A percentile compares a stretch with the other conserved stretches of the same genome.
Conservation (phyloP, 1,140 invertebrate genomes). For the Mya arenaria region DNA sequence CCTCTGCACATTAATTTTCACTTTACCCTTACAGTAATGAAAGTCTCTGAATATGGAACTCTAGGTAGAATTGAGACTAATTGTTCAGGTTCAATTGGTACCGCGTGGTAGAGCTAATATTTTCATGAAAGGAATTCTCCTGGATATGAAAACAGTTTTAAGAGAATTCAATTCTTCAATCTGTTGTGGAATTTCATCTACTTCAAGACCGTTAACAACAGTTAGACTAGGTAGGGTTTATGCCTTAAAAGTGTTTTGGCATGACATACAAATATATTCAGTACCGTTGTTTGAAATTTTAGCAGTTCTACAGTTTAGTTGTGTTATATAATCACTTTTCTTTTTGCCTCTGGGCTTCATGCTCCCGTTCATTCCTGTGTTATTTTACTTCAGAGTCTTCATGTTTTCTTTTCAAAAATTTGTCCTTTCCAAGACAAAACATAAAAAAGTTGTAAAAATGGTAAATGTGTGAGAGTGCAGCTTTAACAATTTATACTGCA, state of each 20-base stretch:
- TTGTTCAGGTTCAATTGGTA: slow-evolving; percentile 29
- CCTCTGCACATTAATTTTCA: slow-evolving; percentile 5
- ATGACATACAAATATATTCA: slow-evolving; percentile 27
- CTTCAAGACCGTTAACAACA: slow-evolving; percentile 37
- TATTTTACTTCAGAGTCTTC: slow-evolving; percentile 1
- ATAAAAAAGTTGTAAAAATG: too few species aligned
- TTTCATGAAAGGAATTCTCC: slow-evolving; percentile 37
- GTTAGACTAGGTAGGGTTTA: slow-evolving; percentile 25
- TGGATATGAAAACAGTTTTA: slow-evolving; percentile 30
- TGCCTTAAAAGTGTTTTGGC: slow-evolving; percentile 27
- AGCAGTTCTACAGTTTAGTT: slow-evolving; percentile 30
- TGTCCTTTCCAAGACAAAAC: too few species aligned
- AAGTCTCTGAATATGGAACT: slow-evolving; percentile 25
- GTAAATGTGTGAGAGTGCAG: too few species aligned
- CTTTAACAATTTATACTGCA: too few species aligned
- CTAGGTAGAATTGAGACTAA: slow-evolving; percentile 21
- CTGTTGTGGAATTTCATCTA: slow-evolving; percentile 30
- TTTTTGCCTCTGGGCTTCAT: slow-evolving; percentile 1
- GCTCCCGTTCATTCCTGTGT: slow-evolving; percentile 4
- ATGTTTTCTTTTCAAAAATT: neutral
- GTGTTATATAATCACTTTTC: slow-evolving; percentile 22
- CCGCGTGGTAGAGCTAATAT: slow-evolving; percentile 36
- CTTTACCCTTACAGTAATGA: slow-evolving; percentile 11
- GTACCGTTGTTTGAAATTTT: slow-evolving; percentile 21
- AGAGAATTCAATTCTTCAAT: slow-evolving; percentile 32